Conservation (phyloP, 1,140 invertebrate species). For the Bombus difficillimus region DNA sequence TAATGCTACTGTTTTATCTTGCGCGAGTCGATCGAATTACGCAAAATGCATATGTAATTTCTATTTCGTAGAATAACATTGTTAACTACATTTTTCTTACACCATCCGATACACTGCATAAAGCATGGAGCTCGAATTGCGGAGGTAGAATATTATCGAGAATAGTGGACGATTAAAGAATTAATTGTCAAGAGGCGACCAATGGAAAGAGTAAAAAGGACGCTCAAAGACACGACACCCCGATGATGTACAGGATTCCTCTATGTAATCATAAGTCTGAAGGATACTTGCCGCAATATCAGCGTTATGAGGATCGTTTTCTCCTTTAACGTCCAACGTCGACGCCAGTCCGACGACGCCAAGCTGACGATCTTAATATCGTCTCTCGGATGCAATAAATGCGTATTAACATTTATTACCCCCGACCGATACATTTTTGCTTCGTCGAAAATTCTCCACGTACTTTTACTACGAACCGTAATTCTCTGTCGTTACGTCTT, state of each 20-base stretch:
- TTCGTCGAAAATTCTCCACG: neutral
- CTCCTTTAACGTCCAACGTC: slow-evolving; percentile 29
- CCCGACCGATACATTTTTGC: neutral
- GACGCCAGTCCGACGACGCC: slow-evolving; percentile 21
- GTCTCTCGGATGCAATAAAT: slow-evolving; percentile 43
- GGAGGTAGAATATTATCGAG: neutral
- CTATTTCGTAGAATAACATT: neutral
- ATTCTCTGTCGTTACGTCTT: slow-evolving; percentile 2
- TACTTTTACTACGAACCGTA: neutral
- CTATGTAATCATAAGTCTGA: slow-evolving; percentile 3
- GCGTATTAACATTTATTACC: slow-evolving; percentile 43
- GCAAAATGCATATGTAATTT: neutral
- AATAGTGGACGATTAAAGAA: neutral
- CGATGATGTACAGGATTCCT: slow-evolving; percentile 30
- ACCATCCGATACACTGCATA: too few species aligned
- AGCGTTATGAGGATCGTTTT: slow-evolving; percentile 48
- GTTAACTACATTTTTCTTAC: too few species aligned
- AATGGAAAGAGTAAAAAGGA: neutral
- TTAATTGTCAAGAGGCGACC: slow-evolving; percentile 1
- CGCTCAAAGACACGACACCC: neutral
- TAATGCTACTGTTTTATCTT: neutral
- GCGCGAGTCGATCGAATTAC: too few species aligned
- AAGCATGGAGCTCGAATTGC: too few species aligned
- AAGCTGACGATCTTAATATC: slow-evolving; percentile 42
- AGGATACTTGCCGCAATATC: slow-evolving; percentile 35